These are phyloP conservation scores for Ondatra zibethicus DNA, from an alignment of 2,113 vertebrate genomes.

Conservation along the genomic window DNA sequence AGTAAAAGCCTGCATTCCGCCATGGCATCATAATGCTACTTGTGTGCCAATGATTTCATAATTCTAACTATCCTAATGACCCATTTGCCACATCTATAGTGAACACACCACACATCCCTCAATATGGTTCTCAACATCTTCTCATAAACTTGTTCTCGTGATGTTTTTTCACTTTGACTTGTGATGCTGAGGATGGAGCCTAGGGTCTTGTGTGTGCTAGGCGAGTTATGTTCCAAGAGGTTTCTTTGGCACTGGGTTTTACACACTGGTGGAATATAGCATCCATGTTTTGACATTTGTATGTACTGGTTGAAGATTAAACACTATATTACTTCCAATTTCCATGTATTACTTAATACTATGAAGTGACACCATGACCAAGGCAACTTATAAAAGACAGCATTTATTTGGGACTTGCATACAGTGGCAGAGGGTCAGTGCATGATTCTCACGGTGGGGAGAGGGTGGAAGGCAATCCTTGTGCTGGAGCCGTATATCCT, in stretches of 20 bases:
- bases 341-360: neutral
- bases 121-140: neutral
- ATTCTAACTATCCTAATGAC: conserved; percentile 4
- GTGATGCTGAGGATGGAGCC: neutral
- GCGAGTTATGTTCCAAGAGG: neutral
- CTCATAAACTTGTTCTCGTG: neutral
- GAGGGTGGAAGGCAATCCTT: neutral
- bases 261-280: neutral
- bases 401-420: neutral
- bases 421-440: neutral
- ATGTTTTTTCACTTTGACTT: neutral
- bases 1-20: neutral
- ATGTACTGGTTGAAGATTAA: neutral
- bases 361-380: neutral
- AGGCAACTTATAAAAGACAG: neutral
- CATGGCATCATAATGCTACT: neutral
- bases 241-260: neutral
- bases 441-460: too few species aligned
- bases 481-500: neutral
- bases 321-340: neutral
- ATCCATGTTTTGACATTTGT: neutral
- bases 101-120: neutral
- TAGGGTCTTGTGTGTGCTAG: neutral
- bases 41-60: neutral
- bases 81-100: neutral